Evolutionary conservation across 2,888 invertebrate genomes (phyloP).

Genomic region (Sialis lutaria): DNA sequence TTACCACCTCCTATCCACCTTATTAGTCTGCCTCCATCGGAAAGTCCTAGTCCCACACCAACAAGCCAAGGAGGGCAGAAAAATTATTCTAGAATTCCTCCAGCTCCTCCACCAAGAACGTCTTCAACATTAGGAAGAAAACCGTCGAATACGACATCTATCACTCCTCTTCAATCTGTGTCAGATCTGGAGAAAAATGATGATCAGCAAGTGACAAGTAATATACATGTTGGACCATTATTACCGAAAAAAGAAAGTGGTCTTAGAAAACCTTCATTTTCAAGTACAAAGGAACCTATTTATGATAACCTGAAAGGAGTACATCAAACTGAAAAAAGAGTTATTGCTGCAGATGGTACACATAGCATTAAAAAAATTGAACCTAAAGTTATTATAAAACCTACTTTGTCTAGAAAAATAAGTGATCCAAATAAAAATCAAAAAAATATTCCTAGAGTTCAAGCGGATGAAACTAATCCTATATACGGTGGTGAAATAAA

Average conservation of each 20-base stretch:
- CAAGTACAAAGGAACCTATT: slow-evolving; percentile 14
- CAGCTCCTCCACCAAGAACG: slow-evolving; percentile 59
- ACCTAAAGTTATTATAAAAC: slow-evolving; percentile 41
- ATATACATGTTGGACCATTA: slow-evolving; percentile 34
- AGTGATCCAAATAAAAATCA: slow-evolving; percentile 13
- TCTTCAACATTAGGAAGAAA: slow-evolving; percentile 47
- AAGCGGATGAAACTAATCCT: slow-evolving; percentile 17
- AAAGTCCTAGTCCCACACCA: slow-evolving; percentile 16
- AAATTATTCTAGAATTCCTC: slow-evolving; percentile 30
- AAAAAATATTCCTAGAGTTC: slow-evolving; percentile 31
- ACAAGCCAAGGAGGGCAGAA: slow-evolving; percentile 18
- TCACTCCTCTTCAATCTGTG: slow-evolving; percentile 29
- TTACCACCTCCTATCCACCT: slow-evolving; percentile 35
- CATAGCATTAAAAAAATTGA: slow-evolving; percentile 24
- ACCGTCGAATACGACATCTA: slow-evolving; percentile 21
- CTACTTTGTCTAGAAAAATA: slow-evolving; percentile 26
- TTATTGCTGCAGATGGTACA: too few species aligned
- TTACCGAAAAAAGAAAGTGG: slow-evolving; percentile 24
- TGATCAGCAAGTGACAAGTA: slow-evolving; percentile 31
- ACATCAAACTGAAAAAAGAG: neutral
- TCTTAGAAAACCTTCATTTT: slow-evolving; percentile 8
- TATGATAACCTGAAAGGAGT: slow-evolving; percentile 20
- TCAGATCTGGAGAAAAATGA: slow-evolving; percentile 27
- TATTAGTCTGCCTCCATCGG: slow-evolving; percentile 14
- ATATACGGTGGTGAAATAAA: neutral